Percentiles rank a stretch among this genome's conserved stretches.
phyloP scores from a whole-genome alignment of 1,140 invertebrate genomes.

The Caerostris extrusa region DNA sequence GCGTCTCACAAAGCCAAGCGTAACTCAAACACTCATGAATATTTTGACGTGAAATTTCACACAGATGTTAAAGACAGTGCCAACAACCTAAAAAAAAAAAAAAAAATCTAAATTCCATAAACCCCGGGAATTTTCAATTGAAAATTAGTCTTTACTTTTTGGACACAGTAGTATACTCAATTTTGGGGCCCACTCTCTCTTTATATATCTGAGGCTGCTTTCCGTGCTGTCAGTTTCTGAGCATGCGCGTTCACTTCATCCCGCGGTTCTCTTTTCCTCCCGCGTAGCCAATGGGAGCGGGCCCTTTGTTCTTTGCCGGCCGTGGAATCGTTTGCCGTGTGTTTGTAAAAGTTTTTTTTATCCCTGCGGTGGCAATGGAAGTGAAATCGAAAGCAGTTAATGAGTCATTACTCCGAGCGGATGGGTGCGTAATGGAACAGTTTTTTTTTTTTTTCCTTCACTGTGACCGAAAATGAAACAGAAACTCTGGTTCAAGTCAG shows the following conservation, averaged over 20 bases:
- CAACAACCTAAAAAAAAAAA: too few species aligned
- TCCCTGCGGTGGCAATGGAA: neutral
- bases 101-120: too few species aligned
- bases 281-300: neutral
- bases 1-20: too few species aligned
- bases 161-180: too few species aligned
- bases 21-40: too few species aligned
- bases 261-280: neutral
- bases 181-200: too few species aligned
- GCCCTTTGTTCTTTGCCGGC: conserved; percentile 12
- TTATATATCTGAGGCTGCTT: neutral
- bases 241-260: neutral
- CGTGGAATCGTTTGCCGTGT: neutral
- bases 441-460: neutral
- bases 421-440: neutral
- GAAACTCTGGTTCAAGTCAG: too few species aligned
- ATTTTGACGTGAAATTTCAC: too few species aligned
- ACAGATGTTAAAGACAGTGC: too few species aligned
- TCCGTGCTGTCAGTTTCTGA: neutral
- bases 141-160: too few species aligned
- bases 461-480: too few species aligned
- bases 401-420: conserved; percentile 18
- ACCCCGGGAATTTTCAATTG: too few species aligned
- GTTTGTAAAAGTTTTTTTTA: conserved; percentile 10
- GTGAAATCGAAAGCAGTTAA: conserved; percentile 39